Evolutionary conservation across 2,797 vertebrate species (phyloP), one percentile per base, ranked within the genome.

Genomic region (Denticeps clupeoides): DNA sequence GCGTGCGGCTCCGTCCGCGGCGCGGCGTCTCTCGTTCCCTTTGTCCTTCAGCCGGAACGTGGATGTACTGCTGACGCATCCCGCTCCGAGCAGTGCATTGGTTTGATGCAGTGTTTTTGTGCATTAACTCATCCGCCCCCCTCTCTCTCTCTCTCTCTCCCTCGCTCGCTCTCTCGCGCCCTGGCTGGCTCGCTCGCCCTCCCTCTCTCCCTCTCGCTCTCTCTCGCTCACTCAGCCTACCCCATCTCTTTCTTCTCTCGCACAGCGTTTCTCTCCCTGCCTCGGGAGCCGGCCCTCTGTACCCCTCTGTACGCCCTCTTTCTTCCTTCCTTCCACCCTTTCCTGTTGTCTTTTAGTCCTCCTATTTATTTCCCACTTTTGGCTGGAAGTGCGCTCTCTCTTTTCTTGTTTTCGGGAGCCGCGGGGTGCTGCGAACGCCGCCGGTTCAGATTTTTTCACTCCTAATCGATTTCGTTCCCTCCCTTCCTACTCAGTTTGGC

Each of bases 11-110:
- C n/a, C n/a, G n/a, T n/a, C n/a, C n/a, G n/a, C n/a, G n/a, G n/a
- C n/a, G n/a, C n/a, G n/a, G n/a, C 55, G 53, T 74, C 73, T 75
- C 78, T 75, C 75, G 83, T 75, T 74, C 75, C 73, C 85, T 82
- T 86, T 85, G 79, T 89, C 83, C 85, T 88, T 87, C 83, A 81
- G 74, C 80, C 68, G 64, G 75, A 82, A 80, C 82, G 87, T 85
- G 87, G 79, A 83, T 84, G 84, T 77, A 85, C 77, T 83, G 82
- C 86, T 91, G 88, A 88, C 85, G 84, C 88, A 89, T 87, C 75
- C 74, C 67, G 73, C 77, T 80, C 64, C 60, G 78, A 84, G 82
- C 80, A 72, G 74, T 83, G 82, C 80, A 80, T 84, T 77, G 75
- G 81, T 82, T 84, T 85, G 85, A 87, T 89, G 86, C 87, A 80